These are phyloP conservation scores for Dolomedes plantarius DNA, from an alignment of 2,888 invertebrate species.

Conservation along the genomic window DNA sequence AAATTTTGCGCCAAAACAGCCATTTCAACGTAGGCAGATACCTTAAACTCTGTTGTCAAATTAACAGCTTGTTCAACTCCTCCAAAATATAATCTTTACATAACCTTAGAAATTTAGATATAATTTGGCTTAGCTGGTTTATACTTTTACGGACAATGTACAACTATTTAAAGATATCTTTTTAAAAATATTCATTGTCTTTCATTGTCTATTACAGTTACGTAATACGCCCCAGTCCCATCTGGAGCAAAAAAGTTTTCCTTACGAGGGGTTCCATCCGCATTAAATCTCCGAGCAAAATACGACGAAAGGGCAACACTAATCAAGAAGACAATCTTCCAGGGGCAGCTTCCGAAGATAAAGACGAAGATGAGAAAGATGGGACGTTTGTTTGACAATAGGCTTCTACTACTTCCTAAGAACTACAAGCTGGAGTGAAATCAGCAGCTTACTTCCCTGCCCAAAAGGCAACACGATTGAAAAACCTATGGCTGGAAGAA, in stretches of 20 bases:
- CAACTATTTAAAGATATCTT: no score
- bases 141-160: no score
- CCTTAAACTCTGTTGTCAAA: no score
- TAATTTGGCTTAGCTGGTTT: no score
- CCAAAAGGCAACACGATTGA: not conserved
- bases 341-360: slow-evolving; percentile 39
- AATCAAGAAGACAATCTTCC: slow-evolving; percentile 54
- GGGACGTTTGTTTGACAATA: slow-evolving; percentile 55
- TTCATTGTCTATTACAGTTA: slow-evolving; percentile 81
- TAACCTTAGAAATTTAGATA: no score
- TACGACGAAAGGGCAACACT: slow-evolving; percentile 21
- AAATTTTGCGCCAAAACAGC: no score
- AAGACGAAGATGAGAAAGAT: slow-evolving; percentile 26
- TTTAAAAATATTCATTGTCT: no score
- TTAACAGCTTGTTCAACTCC: no score
- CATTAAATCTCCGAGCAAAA: slow-evolving; percentile 69
- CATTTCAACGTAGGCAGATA: no score
- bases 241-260: slow-evolving; percentile 95
- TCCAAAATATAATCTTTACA: no score
- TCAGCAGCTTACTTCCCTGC: not conserved
- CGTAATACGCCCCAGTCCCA: slow-evolving; percentile 93
- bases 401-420: not conserved
- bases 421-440: not conserved
- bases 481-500: no score
- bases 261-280: slow-evolving; percentile 73